A percentile compares a stretch with the other conserved stretches of the same genome.
Conservation (phyloP, 1,140 invertebrate species). For the Lamellibrachia luymesi region DNA sequence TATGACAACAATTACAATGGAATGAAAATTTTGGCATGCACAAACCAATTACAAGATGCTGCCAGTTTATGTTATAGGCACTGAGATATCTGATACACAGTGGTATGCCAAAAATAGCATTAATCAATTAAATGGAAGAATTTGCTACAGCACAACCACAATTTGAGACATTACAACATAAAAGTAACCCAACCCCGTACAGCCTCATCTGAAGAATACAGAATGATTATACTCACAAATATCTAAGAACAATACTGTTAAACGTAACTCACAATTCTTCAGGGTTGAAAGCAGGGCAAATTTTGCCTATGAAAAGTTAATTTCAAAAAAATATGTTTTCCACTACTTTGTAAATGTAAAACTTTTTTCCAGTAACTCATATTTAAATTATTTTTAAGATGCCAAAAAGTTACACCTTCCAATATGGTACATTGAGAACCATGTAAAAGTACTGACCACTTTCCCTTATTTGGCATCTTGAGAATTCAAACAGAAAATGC, state of each 20-base stretch:
- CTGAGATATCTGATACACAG: background rate
- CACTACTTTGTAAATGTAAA: background rate
- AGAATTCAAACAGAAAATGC: background rate
- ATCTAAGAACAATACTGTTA: background rate
- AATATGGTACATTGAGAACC: background rate
- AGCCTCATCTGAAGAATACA: background rate
- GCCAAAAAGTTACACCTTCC: too few species aligned
- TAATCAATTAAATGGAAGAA: background rate
- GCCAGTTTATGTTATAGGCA: background rate
- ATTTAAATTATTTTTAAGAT: too few species aligned
- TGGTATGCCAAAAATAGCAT: background rate
- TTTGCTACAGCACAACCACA: background rate
- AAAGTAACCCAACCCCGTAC: background rate
- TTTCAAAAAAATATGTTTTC: background rate
- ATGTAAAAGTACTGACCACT: background rate
- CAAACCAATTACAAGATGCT: background rate
- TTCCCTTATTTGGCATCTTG: background rate
- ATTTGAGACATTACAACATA: background rate
- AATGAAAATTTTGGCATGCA: background rate
- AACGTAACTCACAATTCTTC: background rate
- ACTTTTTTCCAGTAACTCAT: too few species aligned
- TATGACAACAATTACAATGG: background rate
- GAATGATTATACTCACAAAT: background rate
- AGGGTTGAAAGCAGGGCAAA: background rate
- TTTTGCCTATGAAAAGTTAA: background rate